phyloP scores from a whole-genome alignment of 2,113 vertebrate genomes.

The Poeciliopsis prolifica region DNA sequence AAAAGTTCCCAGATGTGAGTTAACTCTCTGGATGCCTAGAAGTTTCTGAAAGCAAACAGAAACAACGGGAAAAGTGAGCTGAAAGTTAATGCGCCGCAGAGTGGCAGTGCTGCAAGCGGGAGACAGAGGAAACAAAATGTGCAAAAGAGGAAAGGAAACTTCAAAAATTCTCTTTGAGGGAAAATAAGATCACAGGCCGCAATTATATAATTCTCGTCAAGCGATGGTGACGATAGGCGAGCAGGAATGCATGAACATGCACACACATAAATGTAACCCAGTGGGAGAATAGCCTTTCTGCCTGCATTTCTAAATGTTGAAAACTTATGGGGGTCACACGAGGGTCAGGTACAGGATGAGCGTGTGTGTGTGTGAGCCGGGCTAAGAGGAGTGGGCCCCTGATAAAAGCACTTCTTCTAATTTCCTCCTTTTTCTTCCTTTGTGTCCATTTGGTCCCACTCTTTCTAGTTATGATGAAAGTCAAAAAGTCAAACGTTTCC shows the following conservation, averaged over 20 bases:
- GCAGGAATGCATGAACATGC: constrained; percentile 78
- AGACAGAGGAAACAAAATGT: constrained; percentile 70
- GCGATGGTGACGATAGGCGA: constrained; percentile 89
- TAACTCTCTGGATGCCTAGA: constrained; percentile 35
- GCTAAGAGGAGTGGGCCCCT: constrained; percentile 54
- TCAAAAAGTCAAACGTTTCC: constrained; percentile 63
- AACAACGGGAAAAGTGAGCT: constrained; percentile 16
- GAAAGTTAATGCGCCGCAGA: constrained; percentile 29
- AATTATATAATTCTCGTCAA: constrained; percentile 96
- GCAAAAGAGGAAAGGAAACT: constrained; percentile 81
- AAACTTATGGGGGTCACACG: constrained; percentile 83
- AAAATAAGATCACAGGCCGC: constrained; percentile 90
- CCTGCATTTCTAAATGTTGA: constrained; percentile 84
- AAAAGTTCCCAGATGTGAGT: constrained; percentile 1
- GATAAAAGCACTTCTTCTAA: constrained; percentile 75
- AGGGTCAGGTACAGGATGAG: constrained; percentile 87
- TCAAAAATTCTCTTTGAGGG: constrained; percentile 88
- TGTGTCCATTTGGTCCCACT: constrained; percentile 63
- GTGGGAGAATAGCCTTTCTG: constrained; percentile 82
- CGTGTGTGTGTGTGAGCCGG: constrained; percentile 27
- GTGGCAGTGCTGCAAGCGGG: constrained; percentile 60
- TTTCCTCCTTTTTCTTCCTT: constrained; percentile 59
- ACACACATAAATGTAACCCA: constrained; percentile 52
- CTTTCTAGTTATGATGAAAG: constrained; percentile 74
- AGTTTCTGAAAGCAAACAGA: constrained; percentile 41